Conservation (phyloP, 1,140 invertebrate species). For the Leptopilina boulardi region DNA sequence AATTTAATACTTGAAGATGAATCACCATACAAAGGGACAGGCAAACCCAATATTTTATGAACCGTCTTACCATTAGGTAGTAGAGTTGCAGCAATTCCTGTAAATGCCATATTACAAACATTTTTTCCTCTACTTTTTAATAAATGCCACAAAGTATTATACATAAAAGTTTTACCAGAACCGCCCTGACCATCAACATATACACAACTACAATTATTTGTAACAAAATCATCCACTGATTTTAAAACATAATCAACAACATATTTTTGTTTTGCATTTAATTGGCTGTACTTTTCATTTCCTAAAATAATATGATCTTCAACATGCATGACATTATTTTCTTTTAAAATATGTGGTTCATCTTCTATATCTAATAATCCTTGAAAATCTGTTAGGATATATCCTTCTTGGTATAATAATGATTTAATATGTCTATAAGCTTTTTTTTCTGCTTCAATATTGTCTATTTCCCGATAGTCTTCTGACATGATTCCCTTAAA, state of each 20-base stretch:
- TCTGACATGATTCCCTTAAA: conserved; percentile 15
- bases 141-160: too few species aligned
- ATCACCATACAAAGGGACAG: too few species aligned
- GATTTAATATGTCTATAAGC: not conserved
- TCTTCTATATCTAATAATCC: not conserved
- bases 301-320: not conserved
- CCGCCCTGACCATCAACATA: too few species aligned
- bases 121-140: too few species aligned
- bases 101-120: too few species aligned
- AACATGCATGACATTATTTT: not conserved
- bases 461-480: conserved; percentile 34
- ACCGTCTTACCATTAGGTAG: too few species aligned
- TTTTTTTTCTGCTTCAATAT: not conserved
- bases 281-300: not conserved
- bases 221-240: not conserved
- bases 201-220: not conserved
- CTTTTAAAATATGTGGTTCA: not conserved
- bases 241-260: not conserved
- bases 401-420: not conserved
- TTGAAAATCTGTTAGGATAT: not conserved
- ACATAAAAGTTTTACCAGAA: too few species aligned
- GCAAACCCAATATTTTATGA: too few species aligned
- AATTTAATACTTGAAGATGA: too few species aligned
- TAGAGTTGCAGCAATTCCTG: too few species aligned
- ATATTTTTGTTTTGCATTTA: not conserved